Base-by-base conservation (phyloP, 2,888 invertebrate genomes). In the Thera britannica region DNA sequence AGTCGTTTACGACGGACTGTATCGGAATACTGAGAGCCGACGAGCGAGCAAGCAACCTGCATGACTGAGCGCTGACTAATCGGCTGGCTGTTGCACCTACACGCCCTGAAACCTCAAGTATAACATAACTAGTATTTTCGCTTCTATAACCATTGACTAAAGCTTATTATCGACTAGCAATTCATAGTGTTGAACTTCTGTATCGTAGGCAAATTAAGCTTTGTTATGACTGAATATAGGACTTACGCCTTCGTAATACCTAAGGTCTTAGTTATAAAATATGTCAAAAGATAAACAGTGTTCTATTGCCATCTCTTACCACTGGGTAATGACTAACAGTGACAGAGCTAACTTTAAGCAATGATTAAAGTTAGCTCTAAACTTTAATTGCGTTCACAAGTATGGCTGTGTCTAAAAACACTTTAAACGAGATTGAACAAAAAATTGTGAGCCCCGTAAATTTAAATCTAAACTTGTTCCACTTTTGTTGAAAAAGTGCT, bases 41-140 rank as follows among this genome's bases (percentile, higher is more conserved):
- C 38, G 7, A 44, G 85, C 81, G 83, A 79, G 65, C 59, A 44
- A 78, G 69, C 82, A 82, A 84, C 86, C 86, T 86, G 88, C 87
- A 88, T 91, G 89, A 88, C 89, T 90, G 80, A 80, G 72, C 82
- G 83, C 85, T 92, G 92, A 90, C 83, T 90, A 90, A 90, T 88
- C 86, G 79, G 83, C 83, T 80, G 66, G 64, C 68, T 67, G 79
- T 81, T 87, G 88, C 88, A 89, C 88, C 89, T 88, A 88, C 85
- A 81, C 81, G 81, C 79, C 82, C 80, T 80, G 82, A 78, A 83
- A 82, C 80, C 78, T 75, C 71, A 58, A 55, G 34, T 70, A 55
- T 61, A 52, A 55, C 62, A 41, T 7, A 38, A 49, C 59, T 55
- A 34, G 35, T 38, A 60, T 48, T 11, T 8, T 41, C 34, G 52